A percentile compares a stretch with the other conserved stretches of the same genome.
Evolutionary conservation across 2,797 vertebrate species (phyloP).

Genomic region (Erethizon dorsatum): DNA sequence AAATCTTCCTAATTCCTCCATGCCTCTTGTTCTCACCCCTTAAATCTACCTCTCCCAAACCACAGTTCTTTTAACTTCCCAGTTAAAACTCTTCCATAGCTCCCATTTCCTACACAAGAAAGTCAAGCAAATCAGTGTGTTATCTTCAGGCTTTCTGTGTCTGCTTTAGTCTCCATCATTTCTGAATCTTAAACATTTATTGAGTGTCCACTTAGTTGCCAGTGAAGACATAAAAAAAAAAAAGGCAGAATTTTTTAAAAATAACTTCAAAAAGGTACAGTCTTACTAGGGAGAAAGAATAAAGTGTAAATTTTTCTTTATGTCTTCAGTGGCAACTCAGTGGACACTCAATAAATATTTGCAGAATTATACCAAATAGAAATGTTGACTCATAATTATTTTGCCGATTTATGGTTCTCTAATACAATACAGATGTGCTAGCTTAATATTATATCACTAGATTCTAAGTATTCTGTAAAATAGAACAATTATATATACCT

Average conservation of each 20-base stretch:
- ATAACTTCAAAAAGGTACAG: too few relatives aligned
- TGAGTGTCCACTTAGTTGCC: too few relatives aligned
- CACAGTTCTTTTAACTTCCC: neutral
- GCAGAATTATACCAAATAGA: conserved; percentile 53
- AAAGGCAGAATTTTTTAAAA: too few relatives aligned
- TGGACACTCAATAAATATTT: conserved; percentile 52
- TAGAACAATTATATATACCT: neutral
- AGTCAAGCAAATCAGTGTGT: neutral
- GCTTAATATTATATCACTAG: conserved; percentile 32
- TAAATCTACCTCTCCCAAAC: neutral
- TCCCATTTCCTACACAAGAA: neutral
- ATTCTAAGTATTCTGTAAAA: conserved; percentile 64
- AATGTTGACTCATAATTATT: conserved; percentile 52
- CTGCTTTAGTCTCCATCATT: neutral
- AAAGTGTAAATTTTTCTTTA: neutral
- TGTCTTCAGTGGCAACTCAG: conserved; percentile 26
- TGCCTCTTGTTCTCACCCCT: neutral
- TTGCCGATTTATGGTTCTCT: conserved; percentile 59
- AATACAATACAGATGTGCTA: neutral
- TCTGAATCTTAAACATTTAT: neutral
- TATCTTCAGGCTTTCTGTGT: neutral
- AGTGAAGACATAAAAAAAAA: too few relatives aligned
- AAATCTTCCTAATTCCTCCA: neutral
- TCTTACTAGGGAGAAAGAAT: too few relatives aligned
- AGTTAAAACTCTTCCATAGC: neutral